Evolutionary conservation across 1,140 invertebrate genomes (phyloP), one percentile per base, ranked within the genome.

Genomic region (Coptotermes formosanus): DNA sequence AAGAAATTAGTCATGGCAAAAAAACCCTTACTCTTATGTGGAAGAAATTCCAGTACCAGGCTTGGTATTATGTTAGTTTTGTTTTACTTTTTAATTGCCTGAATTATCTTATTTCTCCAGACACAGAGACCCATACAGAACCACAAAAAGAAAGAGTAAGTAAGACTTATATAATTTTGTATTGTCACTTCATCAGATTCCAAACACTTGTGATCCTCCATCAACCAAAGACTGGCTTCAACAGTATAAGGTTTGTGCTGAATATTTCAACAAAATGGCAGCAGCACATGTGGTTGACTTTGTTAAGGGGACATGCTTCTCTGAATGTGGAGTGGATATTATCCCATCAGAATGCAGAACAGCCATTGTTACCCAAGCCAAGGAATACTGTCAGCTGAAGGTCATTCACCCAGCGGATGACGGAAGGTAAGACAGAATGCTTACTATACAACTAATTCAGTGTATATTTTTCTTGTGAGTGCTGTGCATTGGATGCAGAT

Each of bases 181-280:
- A 32, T 82, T 82, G 12, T 32, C 30, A 43, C 8, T 45, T 30
- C 55, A 45, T 9, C 45, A 84, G 83, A 52, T 84, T 45, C n/a
- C 52, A 25, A 45, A 30, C 14, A 59, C n/a, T 11, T 30, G 12
- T 8, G 59, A 81, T 30, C 85, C 3, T 82, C 44, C 59, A 32
- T 16, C 21, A 32, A 44, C 30, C 7, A 55, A 86, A 38, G 38
- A 69, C 43, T 86, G 86, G 32, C 81, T 86, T n/a, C 14, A 86
- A 38, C 86, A 84, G 38, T 84, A 64, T 38, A 55, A 86, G 2
- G 25, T 59, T 0, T 83, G 82, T 23, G 44, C 3, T 6, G 83
- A 30, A 44, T 16, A 84, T 48, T 86, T 86, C 82, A 83, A 55
- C 82, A 84, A 84, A 44, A 86, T 86, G 86, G 55, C n/a, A 45